phyloP scores from a whole-genome alignment of 2,113 vertebrate species.

The Capreolus pygargus region DNA sequence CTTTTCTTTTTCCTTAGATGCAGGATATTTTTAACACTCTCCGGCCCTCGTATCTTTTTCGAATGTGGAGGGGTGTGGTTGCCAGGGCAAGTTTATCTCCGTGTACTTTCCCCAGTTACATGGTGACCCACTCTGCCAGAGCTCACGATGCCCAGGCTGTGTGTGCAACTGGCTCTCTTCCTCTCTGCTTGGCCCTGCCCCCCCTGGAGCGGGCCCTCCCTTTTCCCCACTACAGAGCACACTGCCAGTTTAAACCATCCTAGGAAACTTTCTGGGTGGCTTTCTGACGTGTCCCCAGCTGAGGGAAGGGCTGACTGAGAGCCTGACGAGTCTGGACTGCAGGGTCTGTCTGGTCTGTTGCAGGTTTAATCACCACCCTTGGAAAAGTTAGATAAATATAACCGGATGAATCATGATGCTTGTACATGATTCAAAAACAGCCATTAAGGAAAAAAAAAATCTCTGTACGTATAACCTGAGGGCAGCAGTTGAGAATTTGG shows the following conservation, averaged over 20 bases:
- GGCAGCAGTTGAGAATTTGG: not conserved
- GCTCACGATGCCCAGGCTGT: accelerated
- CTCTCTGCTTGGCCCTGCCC: not conserved
- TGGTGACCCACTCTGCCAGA: not conserved
- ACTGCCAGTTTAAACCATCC: not conserved
- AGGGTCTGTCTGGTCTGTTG: not conserved
- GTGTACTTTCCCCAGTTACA: not conserved
- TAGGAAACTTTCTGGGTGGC: not conserved
- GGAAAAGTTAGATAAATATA: conserved; percentile 10
- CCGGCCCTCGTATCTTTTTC: not conserved
- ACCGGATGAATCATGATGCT: not conserved
- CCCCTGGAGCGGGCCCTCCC: not conserved
- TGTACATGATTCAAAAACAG: not conserved
- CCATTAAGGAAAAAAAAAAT: not conserved
- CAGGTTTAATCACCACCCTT: not conserved
- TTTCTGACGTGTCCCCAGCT: not conserved
- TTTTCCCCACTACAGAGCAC: not conserved
- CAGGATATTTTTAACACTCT: not conserved
- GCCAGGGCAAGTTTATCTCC: not conserved
- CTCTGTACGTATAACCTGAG: not conserved
- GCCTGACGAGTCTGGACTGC: not conserved
- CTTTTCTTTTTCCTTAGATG: not conserved
- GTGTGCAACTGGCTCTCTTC: accelerated
- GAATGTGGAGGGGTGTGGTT: not conserved
- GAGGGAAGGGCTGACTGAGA: not conserved